These are phyloP conservation scores for Thymelicus acteon DNA, from an alignment of 2,888 invertebrate species.

Conservation along the genomic window DNA sequence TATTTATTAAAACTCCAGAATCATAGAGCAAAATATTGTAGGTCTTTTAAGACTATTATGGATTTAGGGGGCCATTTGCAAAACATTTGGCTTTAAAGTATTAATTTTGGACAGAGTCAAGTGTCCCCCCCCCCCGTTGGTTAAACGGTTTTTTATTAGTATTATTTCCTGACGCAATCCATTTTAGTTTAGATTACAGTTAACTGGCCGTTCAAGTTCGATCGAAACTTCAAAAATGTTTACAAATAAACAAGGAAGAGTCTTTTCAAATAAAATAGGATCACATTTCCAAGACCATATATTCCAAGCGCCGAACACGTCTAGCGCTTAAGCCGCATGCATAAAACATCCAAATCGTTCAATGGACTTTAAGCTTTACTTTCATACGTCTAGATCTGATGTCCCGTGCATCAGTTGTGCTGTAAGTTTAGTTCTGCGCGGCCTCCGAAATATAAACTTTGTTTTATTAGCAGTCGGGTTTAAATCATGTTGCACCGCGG, in stretches of 20 bases:
- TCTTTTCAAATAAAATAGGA: slow-evolving; percentile 24
- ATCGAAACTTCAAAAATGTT: background rate
- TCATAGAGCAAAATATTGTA: no score
- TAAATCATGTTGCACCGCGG: slow-evolving; percentile 2
- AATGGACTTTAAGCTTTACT: slow-evolving; percentile 7
- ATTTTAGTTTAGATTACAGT: no score
- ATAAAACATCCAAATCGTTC: slow-evolving; percentile 14
- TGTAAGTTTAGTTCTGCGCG: slow-evolving; percentile 15
- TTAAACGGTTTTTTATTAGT: no score
- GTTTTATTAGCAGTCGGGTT: slow-evolving; percentile 16
- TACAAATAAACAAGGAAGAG: background rate
- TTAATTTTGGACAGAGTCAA: no score
- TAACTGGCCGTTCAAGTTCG: no score
- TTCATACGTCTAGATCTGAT: background rate
- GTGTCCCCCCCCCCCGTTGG: no score
- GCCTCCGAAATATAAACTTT: slow-evolving; percentile 24
- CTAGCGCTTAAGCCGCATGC: slow-evolving; percentile 27
- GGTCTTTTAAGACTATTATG: no score
- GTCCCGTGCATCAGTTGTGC: background rate
- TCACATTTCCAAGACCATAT: slow-evolving; percentile 26
- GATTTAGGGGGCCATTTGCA: no score
- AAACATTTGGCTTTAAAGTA: no score
- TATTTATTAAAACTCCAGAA: no score
- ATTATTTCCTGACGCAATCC: no score
- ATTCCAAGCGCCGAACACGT: slow-evolving; percentile 28